These are phyloP conservation scores for Corythoichthys haematopterus DNA, from an alignment of 2,113 vertebrate species.

Conservation along the genomic window DNA sequence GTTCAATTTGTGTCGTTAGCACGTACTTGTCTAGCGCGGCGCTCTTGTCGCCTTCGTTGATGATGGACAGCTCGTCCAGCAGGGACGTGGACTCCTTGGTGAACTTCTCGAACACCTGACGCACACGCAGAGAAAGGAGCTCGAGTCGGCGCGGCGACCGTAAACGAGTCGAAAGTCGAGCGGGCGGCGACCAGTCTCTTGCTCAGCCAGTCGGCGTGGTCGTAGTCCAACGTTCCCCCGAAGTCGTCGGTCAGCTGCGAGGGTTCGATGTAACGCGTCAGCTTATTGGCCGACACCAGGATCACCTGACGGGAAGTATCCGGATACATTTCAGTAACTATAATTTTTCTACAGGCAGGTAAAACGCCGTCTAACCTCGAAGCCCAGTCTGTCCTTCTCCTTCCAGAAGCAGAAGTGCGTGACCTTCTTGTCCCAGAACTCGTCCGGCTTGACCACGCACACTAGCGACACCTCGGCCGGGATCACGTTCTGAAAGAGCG, in stretches of 20 bases:
- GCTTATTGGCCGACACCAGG: slow-evolving; percentile 96
- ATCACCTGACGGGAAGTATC: slow-evolving; percentile 80
- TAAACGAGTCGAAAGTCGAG: neutral
- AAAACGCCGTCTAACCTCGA: slow-evolving; percentile 80
- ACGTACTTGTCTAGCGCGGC: slow-evolving; percentile 82
- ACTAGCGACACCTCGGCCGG: slow-evolving; percentile 96
- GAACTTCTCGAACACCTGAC: slow-evolving; percentile 97
- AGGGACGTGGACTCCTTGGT: slow-evolving; percentile 95
- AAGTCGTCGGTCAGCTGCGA: slow-evolving; percentile 96
- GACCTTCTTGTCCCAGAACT: slow-evolving; percentile 99
- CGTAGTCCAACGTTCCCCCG: slow-evolving; percentile 92
- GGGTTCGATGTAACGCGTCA: slow-evolving; percentile 96
- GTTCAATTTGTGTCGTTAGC: rapidly evolving
- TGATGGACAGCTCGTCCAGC: slow-evolving; percentile 89
- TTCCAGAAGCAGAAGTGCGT: slow-evolving; percentile 99
- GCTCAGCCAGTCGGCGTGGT: slow-evolving; percentile 97
- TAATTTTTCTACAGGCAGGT: no score
- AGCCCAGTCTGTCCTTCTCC: slow-evolving; percentile 96
- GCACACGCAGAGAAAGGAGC: neutral
- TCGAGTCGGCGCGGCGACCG: neutral
- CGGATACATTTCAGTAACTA: no score
- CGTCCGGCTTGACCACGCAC: slow-evolving; percentile 98
- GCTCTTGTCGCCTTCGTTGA: slow-evolving; percentile 90
- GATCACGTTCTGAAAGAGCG: slow-evolving; percentile 85
- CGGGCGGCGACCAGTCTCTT: slow-evolving; percentile 83